Base-by-base conservation (phyloP, 1,140 invertebrate genomes). In the Hypothenemus hampei region DNA sequence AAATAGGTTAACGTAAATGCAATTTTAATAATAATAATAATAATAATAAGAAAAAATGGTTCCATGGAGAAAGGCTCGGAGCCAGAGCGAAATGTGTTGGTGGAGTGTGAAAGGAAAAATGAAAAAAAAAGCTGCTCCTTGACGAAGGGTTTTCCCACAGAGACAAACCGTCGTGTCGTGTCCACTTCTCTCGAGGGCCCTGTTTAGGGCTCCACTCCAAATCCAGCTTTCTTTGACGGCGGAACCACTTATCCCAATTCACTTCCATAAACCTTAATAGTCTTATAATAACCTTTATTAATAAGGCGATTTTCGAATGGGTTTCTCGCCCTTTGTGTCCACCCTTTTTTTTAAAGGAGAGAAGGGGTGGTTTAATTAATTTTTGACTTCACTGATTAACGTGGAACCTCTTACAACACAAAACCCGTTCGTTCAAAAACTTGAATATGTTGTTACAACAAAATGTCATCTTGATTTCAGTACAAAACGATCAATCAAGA, bases 241-340 rank as follows among this genome's bases (percentile, higher is more conserved):
- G 33, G 21, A n/a, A 47, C 59, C 59, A 57, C 59, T 60, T 46
- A 52, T 53, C 57, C 37, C 48, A 26, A 49, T 52, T 33, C 53
- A 56, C 47, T 60, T 52, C 43, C 44, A 47, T 50, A 35, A 29
- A 31, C 54, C 50, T 37, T 57, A 60, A 60, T 60, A 54, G 59
- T 54, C 56, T 57, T 57, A 57, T 60, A 57, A 60, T 60, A 60
- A 57, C 46, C 50, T 48, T 57, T 57, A 60, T 57, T 60, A 55
- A 55, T 47, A 53, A 46, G 52, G 33, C 43, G 44, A 41, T 21
- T 22, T 55, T 55, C 26, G 39, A 35, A 46, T 29, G 39, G 49
- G 3, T 23, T 35, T 10, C 31, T 31, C 3, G 13, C 26, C 21
- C n/a, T n/a, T n/a, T n/a, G n/a, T 29, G n/a, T 6, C n/a, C 26